Evolutionary conservation across 2,888 invertebrate species (phyloP), one percentile per base, ranked within the genome.

Genomic region (Eupsilia transversa): DNA sequence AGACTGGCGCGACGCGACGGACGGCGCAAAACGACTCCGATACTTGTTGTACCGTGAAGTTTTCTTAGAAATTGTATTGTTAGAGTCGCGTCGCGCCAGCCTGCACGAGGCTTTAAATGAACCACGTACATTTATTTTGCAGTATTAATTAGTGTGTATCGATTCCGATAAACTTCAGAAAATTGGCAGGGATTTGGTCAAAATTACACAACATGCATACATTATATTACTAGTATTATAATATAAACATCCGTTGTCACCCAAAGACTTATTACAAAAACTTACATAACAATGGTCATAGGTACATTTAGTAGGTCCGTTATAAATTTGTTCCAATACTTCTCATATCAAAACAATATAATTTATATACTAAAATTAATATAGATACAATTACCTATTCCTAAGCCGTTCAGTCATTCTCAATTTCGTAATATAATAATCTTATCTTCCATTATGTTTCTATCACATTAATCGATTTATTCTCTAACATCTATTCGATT

Each of bases 261-360:
- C 7, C 35, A 63, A 10, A 49, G 3, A 57, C 72, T 66, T 80
- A 66, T 7, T 43, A 43, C 30, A 60, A 69, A 54, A 63, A 59
- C 72, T 84, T 84, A 82, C 41, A 2, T 27, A 56, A 52, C 23
- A 72, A 71, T 76, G 41, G 59, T 81, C 67, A 0, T 54, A 69
- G 38, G 20, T 81, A 76, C 82, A 61, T 65, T 68, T 35, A 60
- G 74, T 82, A 85, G 72, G 86, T 74, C 77, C 74, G 71, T 85
- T 83, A 85, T 54, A 83, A 85, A 82, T 80, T 72, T 69, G 61
- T 67, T 80, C 14, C 61, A 80, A 84, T 75, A 73, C 20, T 54
- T 63, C 46, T 66, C 12, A 67, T 83, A 85, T 86, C 68, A 86
- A 82, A 82, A 82, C 69, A 80, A 82, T 84, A 84, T 54, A 70